phyloP scores from a whole-genome alignment of 1,140 invertebrate genomes.

The Tenebrio molitor region DNA sequence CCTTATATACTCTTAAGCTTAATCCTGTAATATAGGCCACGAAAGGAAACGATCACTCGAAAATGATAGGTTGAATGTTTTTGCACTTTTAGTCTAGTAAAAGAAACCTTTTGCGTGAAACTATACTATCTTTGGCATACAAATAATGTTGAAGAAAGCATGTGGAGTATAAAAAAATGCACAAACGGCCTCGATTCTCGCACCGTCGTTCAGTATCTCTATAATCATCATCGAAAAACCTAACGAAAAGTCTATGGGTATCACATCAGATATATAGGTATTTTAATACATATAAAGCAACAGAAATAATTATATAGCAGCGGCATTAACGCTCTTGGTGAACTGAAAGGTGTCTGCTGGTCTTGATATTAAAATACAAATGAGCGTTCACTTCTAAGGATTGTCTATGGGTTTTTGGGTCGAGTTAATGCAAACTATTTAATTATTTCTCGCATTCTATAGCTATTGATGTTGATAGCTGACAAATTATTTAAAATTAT shows the following conservation, averaged over 20 bases:
- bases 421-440: conserved; percentile 55
- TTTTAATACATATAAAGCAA: conserved; percentile 59
- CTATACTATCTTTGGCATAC: conserved; percentile 44
- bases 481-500: conserved; percentile 53
- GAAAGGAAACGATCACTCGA: conserved; percentile 11
- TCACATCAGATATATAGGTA: conserved; percentile 58
- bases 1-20: conserved; percentile 16
- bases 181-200: conserved; percentile 47
- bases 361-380: conserved; percentile 24
- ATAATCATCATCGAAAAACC: conserved; percentile 26
- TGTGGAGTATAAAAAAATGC: conserved; percentile 43
- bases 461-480: conserved; percentile 59
- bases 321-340: conserved; percentile 47
- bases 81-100: not conserved
- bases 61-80: not conserved
- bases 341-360: conserved; percentile 1
- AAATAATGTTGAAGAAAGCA: conserved; percentile 32
- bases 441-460: conserved; percentile 55
- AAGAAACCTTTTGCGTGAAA: conserved; percentile 20
- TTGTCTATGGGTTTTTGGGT: conserved; percentile 48
- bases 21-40: conserved; percentile 25
- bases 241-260: conserved; percentile 56
- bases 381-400: conserved; percentile 40
- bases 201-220: conserved; percentile 18
- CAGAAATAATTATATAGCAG: conserved; percentile 57